These are phyloP conservation scores for Rhinolophus sinicus DNA, from an alignment of 2,113 vertebrate species.

Conservation along the genomic window DNA sequence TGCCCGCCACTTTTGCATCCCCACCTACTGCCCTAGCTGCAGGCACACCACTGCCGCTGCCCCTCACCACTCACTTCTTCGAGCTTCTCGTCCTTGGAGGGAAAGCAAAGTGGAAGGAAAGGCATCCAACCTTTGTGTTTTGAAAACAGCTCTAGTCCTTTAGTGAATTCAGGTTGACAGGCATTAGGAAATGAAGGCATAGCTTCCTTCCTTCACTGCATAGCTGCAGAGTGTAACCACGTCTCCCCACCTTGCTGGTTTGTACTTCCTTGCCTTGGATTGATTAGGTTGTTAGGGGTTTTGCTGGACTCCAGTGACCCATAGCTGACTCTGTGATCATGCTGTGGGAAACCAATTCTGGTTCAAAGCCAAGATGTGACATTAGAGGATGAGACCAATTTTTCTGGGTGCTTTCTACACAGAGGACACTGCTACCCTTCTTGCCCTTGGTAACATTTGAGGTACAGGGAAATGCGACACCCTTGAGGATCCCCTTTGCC, in stretches of 20 bases:
- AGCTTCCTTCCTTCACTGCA: neutral
- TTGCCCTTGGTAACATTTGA: neutral
- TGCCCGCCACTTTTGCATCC: neutral
- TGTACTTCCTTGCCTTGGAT: neutral
- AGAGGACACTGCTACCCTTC: neutral
- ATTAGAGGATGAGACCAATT: neutral
- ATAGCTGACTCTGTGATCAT: neutral
- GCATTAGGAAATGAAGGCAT: neutral
- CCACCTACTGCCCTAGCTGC: neutral
- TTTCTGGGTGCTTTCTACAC: neutral
- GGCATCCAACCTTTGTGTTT: neutral
- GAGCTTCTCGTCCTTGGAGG: neutral
- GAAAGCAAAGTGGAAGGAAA: too few relatives aligned
- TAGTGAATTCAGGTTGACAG: neutral
- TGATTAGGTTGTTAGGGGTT: neutral
- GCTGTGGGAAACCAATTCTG: neutral
- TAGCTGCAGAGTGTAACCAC: neutral
- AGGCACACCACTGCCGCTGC: neutral
- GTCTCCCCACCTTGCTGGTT: neutral
- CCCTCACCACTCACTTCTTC: neutral
- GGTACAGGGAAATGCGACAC: neutral
- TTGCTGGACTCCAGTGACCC: neutral
- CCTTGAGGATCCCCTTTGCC: neutral
- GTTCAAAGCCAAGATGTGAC: neutral
- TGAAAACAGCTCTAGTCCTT: neutral